Conservation (phyloP, 2,113 vertebrate species). For the Heloderma charlesbogerti region DNA sequence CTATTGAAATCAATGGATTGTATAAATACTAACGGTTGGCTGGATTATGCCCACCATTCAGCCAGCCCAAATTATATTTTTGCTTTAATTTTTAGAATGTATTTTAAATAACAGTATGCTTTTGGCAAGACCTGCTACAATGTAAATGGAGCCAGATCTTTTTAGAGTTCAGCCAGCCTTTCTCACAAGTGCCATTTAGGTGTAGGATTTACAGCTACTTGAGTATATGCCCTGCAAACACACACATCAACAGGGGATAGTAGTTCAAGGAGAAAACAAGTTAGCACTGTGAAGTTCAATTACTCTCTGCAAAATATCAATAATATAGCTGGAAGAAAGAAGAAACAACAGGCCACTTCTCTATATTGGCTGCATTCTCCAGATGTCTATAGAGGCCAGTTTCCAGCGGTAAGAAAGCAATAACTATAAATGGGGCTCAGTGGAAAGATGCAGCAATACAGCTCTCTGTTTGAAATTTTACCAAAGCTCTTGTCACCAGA, state of each 20-base stretch:
- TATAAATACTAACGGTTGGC: neutral
- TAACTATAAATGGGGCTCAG: constrained; percentile 79
- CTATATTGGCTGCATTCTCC: constrained; percentile 86
- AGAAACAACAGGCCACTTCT: constrained; percentile 82
- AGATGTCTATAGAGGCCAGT: constrained; percentile 80
- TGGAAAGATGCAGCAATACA: constrained; percentile 69
- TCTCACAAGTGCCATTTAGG: constrained; percentile 67
- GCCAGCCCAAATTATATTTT: neutral
- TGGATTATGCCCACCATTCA: constrained; percentile 22
- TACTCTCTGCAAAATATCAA: constrained; percentile 79
- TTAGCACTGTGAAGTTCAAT: constrained; percentile 77
- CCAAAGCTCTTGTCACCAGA: constrained; percentile 52
- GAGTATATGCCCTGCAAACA: constrained; percentile 68
- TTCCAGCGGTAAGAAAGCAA: constrained; percentile 80
- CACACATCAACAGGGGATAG: constrained; percentile 69
- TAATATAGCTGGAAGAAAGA: constrained; percentile 82
- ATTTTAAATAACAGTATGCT: constrained; percentile 42
- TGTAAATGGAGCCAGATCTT: constrained; percentile 54
- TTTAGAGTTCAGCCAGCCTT: constrained; percentile 55
- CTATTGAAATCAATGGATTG: neutral
- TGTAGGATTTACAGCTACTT: constrained; percentile 72
- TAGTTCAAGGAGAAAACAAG: constrained; percentile 77
- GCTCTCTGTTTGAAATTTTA: constrained; percentile 65
- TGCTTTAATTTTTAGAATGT: constrained; percentile 34
- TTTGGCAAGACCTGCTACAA: constrained; percentile 31